Evolutionary conservation across 1,140 invertebrate genomes (phyloP).

Genomic region (Calycopis cecrops): DNA sequence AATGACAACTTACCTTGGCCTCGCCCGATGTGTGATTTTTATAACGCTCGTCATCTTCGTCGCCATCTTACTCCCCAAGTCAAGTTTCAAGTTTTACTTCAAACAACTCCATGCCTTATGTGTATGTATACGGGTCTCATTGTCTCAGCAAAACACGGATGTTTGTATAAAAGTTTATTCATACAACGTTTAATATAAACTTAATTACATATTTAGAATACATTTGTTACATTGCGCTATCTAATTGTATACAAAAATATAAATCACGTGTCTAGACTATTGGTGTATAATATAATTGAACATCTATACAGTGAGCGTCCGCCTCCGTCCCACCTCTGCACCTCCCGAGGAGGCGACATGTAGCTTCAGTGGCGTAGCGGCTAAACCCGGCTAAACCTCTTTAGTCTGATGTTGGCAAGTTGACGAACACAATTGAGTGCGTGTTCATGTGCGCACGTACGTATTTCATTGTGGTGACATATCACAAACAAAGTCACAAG

Average conservation of each 20-base stretch:
- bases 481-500: no score
- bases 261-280: slow-evolving; percentile 1
- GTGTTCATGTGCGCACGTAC: no score
- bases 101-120: no score
- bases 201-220: background rate
- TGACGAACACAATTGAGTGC: background rate
- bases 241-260: slow-evolving; percentile 11
- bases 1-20: no score
- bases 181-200: background rate
- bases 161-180: slow-evolving; percentile 8
- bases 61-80: background rate
- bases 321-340: background rate
- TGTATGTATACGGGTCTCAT: no score
- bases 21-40: no score
- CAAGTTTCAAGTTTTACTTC: background rate
- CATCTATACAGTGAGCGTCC: background rate
- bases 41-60: no score
- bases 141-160: background rate
- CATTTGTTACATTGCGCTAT: slow-evolving; percentile 6
- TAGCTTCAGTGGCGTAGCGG: no score
- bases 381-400: background rate
- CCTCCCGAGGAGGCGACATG: no score
- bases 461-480: no score
- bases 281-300: slow-evolving; percentile 4
- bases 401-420: background rate